Percentiles rank a stretch among this genome's conserved stretches.
Conservation (phyloP, 2,888 invertebrate genomes). For the Rhamphomyia laevipes region DNA sequence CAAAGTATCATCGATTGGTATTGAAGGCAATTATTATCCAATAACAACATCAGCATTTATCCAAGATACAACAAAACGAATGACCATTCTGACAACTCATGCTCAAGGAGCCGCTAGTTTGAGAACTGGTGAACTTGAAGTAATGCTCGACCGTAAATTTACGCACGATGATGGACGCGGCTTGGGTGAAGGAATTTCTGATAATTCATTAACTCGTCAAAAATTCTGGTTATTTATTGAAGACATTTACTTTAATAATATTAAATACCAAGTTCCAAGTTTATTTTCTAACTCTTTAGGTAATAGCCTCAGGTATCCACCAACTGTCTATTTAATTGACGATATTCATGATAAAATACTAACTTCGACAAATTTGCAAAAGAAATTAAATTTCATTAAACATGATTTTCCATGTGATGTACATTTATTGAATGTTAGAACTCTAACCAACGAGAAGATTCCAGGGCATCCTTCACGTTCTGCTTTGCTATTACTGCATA, state of each 20-base stretch:
- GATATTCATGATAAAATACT: slow-evolving; percentile 45
- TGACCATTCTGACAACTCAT: slow-evolving; percentile 75
- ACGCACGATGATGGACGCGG: slow-evolving; percentile 92
- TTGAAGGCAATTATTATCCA: slow-evolving; percentile 82
- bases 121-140: slow-evolving; percentile 80
- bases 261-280: slow-evolving; percentile 46
- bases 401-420: slow-evolving; percentile 60
- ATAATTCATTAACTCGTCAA: slow-evolving; percentile 71
- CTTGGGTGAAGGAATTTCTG: slow-evolving; percentile 88
- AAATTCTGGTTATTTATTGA: slow-evolving; percentile 83
- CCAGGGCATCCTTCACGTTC: slow-evolving; percentile 66
- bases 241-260: slow-evolving; percentile 24
- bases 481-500: slow-evolving; percentile 65
- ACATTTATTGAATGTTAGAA: slow-evolving; percentile 68
- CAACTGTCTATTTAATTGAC: slow-evolving; percentile 64
- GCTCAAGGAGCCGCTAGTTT: slow-evolving; percentile 85
- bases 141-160: slow-evolving; percentile 89
- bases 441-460: slow-evolving; percentile 63
- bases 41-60: slow-evolving; percentile 85
- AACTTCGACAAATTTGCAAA: slow-evolving; percentile 40
- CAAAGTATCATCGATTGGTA: slow-evolving; percentile 56
- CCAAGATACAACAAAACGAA: slow-evolving; percentile 58
- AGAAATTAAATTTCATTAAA: slow-evolving; percentile 41
- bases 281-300: slow-evolving; percentile 62
- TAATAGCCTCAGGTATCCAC: slow-evolving; percentile 67